A percentile compares a stretch with the other conserved stretches of the same genome.
These are phyloP conservation scores for Saccopteryx bilineata DNA, from an alignment of 2,113 vertebrate genomes.

Conservation along the genomic window DNA sequence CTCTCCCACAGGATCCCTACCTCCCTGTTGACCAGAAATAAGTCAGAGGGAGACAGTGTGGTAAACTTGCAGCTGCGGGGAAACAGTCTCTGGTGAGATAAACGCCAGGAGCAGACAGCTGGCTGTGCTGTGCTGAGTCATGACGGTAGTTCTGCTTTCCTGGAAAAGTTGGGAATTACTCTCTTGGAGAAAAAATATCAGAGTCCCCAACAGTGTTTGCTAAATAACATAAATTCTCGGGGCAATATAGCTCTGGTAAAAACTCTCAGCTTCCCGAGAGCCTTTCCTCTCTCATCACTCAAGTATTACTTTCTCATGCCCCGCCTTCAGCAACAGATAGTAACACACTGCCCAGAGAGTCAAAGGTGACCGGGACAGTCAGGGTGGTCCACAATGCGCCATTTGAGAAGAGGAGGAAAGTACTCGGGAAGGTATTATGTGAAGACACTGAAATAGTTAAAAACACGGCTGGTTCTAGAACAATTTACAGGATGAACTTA, in stretches of 20 bases:
- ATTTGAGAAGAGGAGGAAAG: background rate
- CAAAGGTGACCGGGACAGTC: background rate
- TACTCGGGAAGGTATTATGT: background rate
- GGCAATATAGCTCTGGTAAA: background rate
- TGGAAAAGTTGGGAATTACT: conserved; percentile 39
- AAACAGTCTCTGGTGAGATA: conserved; percentile 3
- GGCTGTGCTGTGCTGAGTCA: conserved; percentile 75
- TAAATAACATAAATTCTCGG: background rate
- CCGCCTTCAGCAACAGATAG: background rate
- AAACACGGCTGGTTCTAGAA: background rate
- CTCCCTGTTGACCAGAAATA: conserved; percentile 62
- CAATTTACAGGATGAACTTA: background rate
- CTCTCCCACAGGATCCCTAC: conserved; percentile 19
- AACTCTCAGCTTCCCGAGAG: background rate
- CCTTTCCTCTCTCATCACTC: background rate
- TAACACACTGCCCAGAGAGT: background rate
- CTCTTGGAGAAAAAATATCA: conserved; percentile 30
- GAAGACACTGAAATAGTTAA: background rate
- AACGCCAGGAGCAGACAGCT: background rate
- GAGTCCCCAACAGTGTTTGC: background rate
- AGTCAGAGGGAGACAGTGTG: conserved; percentile 46
- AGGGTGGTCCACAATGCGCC: background rate
- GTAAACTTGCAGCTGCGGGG: conserved; percentile 60
- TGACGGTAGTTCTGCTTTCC: conserved; percentile 44
- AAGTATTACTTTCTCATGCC: background rate